These are phyloP conservation scores for Peromyscus aztecus DNA, from an alignment of 2,797 vertebrate species.

Conservation along the genomic window DNA sequence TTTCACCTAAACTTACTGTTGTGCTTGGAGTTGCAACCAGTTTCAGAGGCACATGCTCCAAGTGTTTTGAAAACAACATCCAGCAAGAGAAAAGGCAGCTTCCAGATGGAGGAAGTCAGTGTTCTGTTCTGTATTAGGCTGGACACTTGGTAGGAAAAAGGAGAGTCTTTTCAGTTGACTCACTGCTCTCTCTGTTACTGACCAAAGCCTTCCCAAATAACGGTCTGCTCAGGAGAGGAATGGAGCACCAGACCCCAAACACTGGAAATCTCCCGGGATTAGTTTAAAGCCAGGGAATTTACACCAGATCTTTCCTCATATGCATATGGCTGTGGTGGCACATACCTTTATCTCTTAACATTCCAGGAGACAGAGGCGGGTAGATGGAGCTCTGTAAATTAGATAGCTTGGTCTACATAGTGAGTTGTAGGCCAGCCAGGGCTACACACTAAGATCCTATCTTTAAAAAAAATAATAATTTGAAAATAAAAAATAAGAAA, in stretches of 20 bases:
- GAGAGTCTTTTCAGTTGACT: background rate
- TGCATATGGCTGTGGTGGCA: background rate
- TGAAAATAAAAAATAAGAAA: no score
- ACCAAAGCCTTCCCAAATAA: background rate
- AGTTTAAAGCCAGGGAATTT: background rate
- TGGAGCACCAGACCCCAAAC: background rate
- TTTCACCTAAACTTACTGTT: background rate
- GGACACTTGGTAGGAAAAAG: background rate
- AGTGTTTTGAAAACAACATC: constrained; percentile 38
- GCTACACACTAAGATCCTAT: background rate
- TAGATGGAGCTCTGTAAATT: background rate
- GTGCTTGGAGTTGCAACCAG: background rate
- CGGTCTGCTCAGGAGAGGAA: background rate
- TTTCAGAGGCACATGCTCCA: background rate
- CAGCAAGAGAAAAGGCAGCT: background rate
- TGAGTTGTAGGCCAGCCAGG: background rate
- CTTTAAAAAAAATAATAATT: background rate
- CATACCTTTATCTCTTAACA: background rate
- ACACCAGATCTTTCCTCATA: background rate
- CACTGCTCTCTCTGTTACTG: background rate
- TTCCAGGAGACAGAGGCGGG: background rate
- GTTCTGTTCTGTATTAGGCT: background rate
- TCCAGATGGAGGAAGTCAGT: constrained; percentile 1
- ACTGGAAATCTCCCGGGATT: background rate
- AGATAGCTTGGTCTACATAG: background rate